Evolutionary conservation across 2,888 invertebrate genomes (phyloP), one percentile per base, ranked within the genome.

Genomic region (Pyrgus malvae): DNA sequence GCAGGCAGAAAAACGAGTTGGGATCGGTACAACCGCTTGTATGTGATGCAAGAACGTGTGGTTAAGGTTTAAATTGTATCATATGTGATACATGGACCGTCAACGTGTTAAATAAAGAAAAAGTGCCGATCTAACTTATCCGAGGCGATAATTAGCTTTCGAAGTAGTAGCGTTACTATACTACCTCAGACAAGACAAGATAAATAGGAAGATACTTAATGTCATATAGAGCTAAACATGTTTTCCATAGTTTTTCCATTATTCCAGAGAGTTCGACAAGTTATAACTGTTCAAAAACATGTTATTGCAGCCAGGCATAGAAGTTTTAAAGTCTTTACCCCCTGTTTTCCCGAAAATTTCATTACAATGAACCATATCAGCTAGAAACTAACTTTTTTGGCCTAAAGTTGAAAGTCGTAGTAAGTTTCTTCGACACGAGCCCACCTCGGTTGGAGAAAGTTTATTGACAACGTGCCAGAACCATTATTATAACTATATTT

Each of bases 221-320:
- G 17, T 5, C 9, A 6, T 12, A 40, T 12, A 38, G 11, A n/a
- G 21, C 23, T 40, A 40, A 35, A 16, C 37, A 37, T 37, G 17
- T 25, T 29, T 14, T 33, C 41, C 33, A 48, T 50, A 41, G 33
- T 33, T 46, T 25, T 6, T 23, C 11, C 16, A 11, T 31, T 29
- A 49, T 9, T 31, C 38, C 9, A 14, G 12, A 11, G 40, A 54
- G 31, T 54, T 40, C 25, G 44, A 54, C 40, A 46, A 54, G 33
- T 40, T 31, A 29, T 31, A 40, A 33, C 23, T 31, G 21, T 41
- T 51, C 51, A 44, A 51, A 44, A 53, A 53, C 53, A 53, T 53
- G 53, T 54, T 54, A 29, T 46, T 54, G 53, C 44, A 14, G 25
- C 37, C 7, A 19, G 16, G 19, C 38, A 45, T 37, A 48, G 45